Evolutionary conservation across 2,888 invertebrate species (phyloP), one percentile per base, ranked within the genome.

Genomic region (Toxonevra muliebris): DNA sequence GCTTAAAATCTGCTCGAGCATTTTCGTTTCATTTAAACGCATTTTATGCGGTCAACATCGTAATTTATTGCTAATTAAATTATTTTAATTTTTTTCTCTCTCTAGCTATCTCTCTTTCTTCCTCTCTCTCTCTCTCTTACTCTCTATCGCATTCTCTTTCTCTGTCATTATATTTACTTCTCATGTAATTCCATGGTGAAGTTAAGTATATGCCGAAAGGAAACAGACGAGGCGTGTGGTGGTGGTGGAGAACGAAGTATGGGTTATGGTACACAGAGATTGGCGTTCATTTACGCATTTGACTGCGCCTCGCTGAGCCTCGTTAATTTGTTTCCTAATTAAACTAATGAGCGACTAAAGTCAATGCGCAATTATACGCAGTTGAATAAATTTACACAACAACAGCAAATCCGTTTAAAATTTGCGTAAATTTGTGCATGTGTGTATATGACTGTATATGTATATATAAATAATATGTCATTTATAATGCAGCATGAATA

Each of bases 291-390:
- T 72, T 70, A 68, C 65, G 68, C 69, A 66, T 64, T 65, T 70
- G 45, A 55, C 55, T 42, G 53, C 42, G 43, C 8, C 61, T 41
- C 73, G 69, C 66, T 74, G 76, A 75, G 76, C 76, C 78, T 77
- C 78, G 79, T 81, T 82, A 82, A 82, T 82, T 82, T 80, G 82
- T 81, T 79, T 80, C 79, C 82, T 82, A 82, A 82, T 82, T 82
- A 82, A 82, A 82, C 82, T 82, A 82, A 82, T 82, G 82, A 82
- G 82, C 82, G 82, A 77, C 81, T 80, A 82, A 82, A 82, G 82
- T 82, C 82, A 82, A 80, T 82, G 81, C 78, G 73, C 71, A 76
- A 75, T 75, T 77, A 76, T 74, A 63, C 62, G 55, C 61, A 67
- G 61, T 61, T 58, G 67, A 61, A 71, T 65, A 62, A 54, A 58